Percentiles rank a stretch among this genome's conserved stretches.
phyloP scores from a whole-genome alignment of 2,888 invertebrate genomes.

The Papilio protenor region DNA sequence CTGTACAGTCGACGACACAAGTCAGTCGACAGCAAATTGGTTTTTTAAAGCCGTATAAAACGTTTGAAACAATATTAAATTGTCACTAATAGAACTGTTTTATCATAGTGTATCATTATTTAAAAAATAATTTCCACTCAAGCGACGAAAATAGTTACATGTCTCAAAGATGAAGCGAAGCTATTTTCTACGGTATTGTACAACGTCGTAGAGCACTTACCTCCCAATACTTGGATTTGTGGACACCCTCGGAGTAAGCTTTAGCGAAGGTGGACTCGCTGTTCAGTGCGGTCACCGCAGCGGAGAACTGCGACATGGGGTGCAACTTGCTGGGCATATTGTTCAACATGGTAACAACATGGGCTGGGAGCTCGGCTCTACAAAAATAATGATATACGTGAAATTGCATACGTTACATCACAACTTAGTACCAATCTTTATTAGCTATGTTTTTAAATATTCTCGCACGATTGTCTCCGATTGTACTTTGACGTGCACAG shows the following conservation, averaged over 20 bases:
- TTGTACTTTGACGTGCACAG: slow-evolving; percentile 1
- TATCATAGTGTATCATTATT: neutral
- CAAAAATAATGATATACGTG: neutral
- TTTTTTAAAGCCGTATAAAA: neutral
- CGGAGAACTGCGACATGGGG: slow-evolving; percentile 97
- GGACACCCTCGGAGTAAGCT: slow-evolving; percentile 94
- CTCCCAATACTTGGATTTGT: slow-evolving; percentile 96
- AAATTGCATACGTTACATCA: too few relatives aligned
- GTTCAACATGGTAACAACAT: slow-evolving; percentile 96
- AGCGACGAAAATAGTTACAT: neutral
- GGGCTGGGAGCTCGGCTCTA: slow-evolving; percentile 95
- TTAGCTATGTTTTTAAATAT: neutral
- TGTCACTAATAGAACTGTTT: neutral
- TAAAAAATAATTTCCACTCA: neutral
- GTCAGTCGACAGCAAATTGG: neutral
- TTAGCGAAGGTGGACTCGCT: slow-evolving; percentile 96
- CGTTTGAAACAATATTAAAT: too few relatives aligned
- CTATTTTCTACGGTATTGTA: too few relatives aligned
- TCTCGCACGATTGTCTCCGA: neutral
- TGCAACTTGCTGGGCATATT: slow-evolving; percentile 95
- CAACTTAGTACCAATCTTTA: neutral
- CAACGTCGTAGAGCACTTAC: slow-evolving; percentile 55
- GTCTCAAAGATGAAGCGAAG: too few relatives aligned
- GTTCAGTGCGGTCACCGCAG: slow-evolving; percentile 95
- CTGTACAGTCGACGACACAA: slow-evolving; percentile 1